Evolutionary conservation across 2,113 vertebrate species (phyloP), one percentile per base, ranked within the genome.

Genomic region (Sisor rabdophorus): DNA sequence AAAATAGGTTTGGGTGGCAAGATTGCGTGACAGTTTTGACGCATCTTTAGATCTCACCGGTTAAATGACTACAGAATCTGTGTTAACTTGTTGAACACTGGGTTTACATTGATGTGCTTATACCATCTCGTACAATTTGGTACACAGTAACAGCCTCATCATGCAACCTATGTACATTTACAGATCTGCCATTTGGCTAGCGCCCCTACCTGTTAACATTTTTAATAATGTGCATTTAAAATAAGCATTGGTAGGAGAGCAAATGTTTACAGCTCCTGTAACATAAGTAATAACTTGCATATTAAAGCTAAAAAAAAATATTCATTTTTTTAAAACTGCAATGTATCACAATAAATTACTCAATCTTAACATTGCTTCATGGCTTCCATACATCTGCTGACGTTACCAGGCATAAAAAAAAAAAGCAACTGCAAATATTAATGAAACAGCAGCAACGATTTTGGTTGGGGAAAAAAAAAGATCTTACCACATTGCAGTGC

Each of bases 381-480:
- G n/a, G n/a, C n/a, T n/a, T n/a, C n/a, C n/a, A n/a, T n/a, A n/a
- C n/a, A n/a, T n/a, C n/a, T n/a, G n/a, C n/a, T n/a, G n/a, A n/a
- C n/a, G n/a, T n/a, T n/a, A n/a, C n/a, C n/a, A n/a, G n/a, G n/a
- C n/a, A n/a, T n/a, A 36, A 36, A 36, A 36, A 36, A 36, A 36
- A 36, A 56, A 75, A 26, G n/a, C n/a, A 36, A 32, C 28, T 24
- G 50, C 28, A 26, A 16, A 24, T 70, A n/a, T 60, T n/a, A 54
- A 20, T 61, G 19, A 48, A 65, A 56, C 54, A 28, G 53, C 65
- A 12, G 19, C 24, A 19, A 9, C 7, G 6, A 20, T n/a, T 47
- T 76, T 68, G 28, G 44, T 26, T n/a, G 32, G 36, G 30, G 16
- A 56, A 69, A 54, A 28, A 53, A 48, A 73, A 56, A 36, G 61